Percentiles rank a stretch among this genome's conserved stretches.
Evolutionary conservation across 1,140 invertebrate genomes (phyloP).

Genomic region (Nomia melanderi): DNA sequence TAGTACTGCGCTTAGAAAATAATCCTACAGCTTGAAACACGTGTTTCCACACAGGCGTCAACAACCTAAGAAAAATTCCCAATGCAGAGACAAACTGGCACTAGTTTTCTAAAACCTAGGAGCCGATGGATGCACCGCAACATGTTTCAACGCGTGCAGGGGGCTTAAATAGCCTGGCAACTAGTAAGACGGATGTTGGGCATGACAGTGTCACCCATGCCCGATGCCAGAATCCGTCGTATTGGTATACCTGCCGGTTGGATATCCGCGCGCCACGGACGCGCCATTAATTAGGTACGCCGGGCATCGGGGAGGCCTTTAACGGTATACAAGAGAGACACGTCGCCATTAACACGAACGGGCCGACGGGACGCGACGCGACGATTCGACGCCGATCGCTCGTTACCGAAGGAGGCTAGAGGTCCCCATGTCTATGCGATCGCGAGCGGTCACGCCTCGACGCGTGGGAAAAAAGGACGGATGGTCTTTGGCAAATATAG

Average conservation of each 20-base stretch:
- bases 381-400: constrained; percentile 66
- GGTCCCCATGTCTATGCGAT: constrained; percentile 37
- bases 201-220: constrained; percentile 31
- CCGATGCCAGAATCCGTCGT: constrained; percentile 41
- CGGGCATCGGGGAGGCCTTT: constrained; percentile 58
- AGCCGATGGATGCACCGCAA: too few relatives aligned
- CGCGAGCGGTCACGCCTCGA: constrained; percentile 49
- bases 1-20: too few relatives aligned
- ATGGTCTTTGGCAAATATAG: constrained; percentile 58
- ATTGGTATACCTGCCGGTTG: constrained; percentile 21
- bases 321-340: constrained; percentile 69
- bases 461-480: constrained; percentile 42
- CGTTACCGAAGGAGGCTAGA: neutral
- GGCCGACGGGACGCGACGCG: constrained; percentile 31
- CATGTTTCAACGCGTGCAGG: too few relatives aligned
- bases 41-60: too few relatives aligned
- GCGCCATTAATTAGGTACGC: constrained; percentile 69
- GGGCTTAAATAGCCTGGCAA: constrained; percentile 64
- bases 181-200: constrained; percentile 63
- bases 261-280: constrained; percentile 46
- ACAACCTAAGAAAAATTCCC: too few relatives aligned
- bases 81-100: too few relatives aligned
- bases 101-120: too few relatives aligned
- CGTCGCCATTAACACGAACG: constrained; percentile 63
- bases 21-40: too few relatives aligned